phyloP scores from a whole-genome alignment of 2,888 invertebrate genomes.

The Drosophila multiciliata region DNA sequence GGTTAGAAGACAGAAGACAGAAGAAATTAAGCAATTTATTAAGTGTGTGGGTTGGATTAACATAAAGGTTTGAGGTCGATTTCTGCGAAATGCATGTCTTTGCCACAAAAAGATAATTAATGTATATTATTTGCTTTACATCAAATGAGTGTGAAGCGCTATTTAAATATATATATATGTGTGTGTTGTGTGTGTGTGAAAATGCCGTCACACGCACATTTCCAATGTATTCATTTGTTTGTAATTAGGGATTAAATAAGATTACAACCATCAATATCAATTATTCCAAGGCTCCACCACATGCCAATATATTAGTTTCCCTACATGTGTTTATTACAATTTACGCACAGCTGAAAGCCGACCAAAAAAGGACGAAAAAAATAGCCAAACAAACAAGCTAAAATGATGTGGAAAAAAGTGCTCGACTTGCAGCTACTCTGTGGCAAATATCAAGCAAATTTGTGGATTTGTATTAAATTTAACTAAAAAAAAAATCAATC shows the following conservation, averaged over 20 bases:
- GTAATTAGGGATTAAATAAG: slow-evolving; percentile 80
- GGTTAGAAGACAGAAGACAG: neutral
- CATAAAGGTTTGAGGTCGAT: neutral
- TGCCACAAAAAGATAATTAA: slow-evolving; percentile 43
- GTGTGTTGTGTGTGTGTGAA: slow-evolving; percentile 6
- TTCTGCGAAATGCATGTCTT: slow-evolving; percentile 4
- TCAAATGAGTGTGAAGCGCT: slow-evolving; percentile 11
- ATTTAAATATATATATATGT: slow-evolving; percentile 6
- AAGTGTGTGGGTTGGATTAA: slow-evolving; percentile 1
- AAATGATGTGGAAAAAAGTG: too few species aligned
- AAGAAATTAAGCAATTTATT: slow-evolving; percentile 8
- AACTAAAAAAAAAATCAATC: too few species aligned
- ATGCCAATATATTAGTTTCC: slow-evolving; percentile 59
- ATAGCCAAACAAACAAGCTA: slow-evolving; percentile 6
- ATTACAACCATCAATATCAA: slow-evolving; percentile 81
- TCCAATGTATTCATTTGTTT: slow-evolving; percentile 72
- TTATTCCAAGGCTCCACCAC: slow-evolving; percentile 61
- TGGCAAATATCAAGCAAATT: neutral
- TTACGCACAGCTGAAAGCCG: slow-evolving; percentile 56
- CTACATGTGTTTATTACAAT: slow-evolving; percentile 66
- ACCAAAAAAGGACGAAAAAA: slow-evolving; percentile 30
- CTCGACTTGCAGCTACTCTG: slow-evolving; percentile 9
- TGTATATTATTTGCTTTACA: slow-evolving; percentile 42
- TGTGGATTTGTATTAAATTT: neutral
- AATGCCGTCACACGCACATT: slow-evolving; percentile 39